Percentiles rank a stretch among this genome's conserved stretches.
Evolutionary conservation across 1,140 invertebrate species (phyloP).

Genomic region (Cyrtorhinus lividipennis): DNA sequence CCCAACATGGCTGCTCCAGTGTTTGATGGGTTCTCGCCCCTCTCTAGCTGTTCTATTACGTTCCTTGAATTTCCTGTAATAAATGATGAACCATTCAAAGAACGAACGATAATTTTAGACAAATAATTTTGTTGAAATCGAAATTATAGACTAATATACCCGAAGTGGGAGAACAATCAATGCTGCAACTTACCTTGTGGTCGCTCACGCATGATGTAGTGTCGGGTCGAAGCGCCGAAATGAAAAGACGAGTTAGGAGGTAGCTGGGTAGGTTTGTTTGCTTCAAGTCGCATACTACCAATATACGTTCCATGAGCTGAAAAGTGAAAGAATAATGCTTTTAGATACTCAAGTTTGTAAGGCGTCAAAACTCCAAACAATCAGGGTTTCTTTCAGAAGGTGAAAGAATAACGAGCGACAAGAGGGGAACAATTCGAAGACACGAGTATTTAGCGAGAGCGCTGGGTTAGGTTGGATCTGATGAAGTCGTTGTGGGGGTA

Average conservation of each 20-base stretch:
- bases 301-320: conserved; percentile 94
- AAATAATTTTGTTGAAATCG: too few species aligned
- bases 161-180: too few species aligned
- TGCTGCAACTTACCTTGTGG: conserved; percentile 61
- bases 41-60: conserved; percentile 60
- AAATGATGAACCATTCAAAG: background rate
- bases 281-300: conserved; percentile 74
- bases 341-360: too few species aligned
- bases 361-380: too few species aligned
- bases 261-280: conserved; percentile 86
- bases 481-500: too few species aligned
- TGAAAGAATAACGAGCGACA: too few species aligned
- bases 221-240: conserved; percentile 91
- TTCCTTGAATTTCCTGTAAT: conserved; percentile 36
- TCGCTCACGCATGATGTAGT: conserved; percentile 83
- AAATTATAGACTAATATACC: too few species aligned
- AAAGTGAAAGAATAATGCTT: conserved; percentile 30
- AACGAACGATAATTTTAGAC: too few species aligned
- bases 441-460: too few species aligned
- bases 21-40: conserved; percentile 48
- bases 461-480: too few species aligned
- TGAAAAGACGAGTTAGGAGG: conserved; percentile 89
- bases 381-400: too few species aligned
- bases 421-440: too few species aligned
- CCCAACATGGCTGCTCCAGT: conserved; percentile 76